These are phyloP conservation scores for Aphodius sticticus DNA, from an alignment of 2,888 invertebrate genomes.

Conservation along the genomic window DNA sequence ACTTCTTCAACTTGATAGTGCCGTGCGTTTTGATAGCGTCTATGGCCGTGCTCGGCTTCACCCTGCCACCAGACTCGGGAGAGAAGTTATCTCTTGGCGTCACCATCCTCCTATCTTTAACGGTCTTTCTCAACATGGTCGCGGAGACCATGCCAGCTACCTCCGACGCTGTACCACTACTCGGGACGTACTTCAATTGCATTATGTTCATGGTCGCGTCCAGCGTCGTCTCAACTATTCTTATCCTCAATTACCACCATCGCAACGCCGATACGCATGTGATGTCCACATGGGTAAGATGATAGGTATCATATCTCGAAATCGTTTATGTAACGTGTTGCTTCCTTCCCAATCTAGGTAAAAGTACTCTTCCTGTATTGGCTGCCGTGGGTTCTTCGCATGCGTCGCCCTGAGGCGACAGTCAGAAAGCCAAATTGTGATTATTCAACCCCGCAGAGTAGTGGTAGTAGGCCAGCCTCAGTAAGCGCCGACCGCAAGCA, in stretches of 20 bases:
- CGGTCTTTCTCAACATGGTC: constrained; percentile 98
- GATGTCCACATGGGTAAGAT: constrained; percentile 92
- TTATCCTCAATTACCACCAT: constrained; percentile 98
- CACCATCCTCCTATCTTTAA: constrained; percentile 95
- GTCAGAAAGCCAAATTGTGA: constrained; percentile 36
- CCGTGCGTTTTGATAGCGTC: constrained; percentile 99
- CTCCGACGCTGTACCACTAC: constrained; percentile 80
- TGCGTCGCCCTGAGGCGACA: constrained; percentile 74
- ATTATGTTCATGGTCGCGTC: constrained; percentile 99
- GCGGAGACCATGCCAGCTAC: constrained; percentile 99
- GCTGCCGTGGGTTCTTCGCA: constrained; percentile 96
- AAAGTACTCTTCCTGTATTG: constrained; percentile 94
- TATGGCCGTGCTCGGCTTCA: constrained; percentile 98
- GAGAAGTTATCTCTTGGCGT: constrained; percentile 96
- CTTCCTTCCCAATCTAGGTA: constrained; percentile 67
- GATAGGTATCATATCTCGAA: neutral
- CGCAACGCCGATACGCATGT: constrained; percentile 95
- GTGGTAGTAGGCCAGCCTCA: constrained; percentile 62
- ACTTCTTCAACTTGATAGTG: constrained; percentile 99
- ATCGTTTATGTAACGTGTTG: neutral
- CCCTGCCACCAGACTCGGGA: constrained; percentile 98
- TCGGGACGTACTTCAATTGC: constrained; percentile 98
- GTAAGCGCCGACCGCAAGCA: constrained; percentile 58
- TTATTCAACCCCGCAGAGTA: constrained; percentile 55
- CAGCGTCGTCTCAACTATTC: constrained; percentile 96